Conservation (phyloP, 2,113 vertebrate species). For the Cyanocitta stelleri region DNA sequence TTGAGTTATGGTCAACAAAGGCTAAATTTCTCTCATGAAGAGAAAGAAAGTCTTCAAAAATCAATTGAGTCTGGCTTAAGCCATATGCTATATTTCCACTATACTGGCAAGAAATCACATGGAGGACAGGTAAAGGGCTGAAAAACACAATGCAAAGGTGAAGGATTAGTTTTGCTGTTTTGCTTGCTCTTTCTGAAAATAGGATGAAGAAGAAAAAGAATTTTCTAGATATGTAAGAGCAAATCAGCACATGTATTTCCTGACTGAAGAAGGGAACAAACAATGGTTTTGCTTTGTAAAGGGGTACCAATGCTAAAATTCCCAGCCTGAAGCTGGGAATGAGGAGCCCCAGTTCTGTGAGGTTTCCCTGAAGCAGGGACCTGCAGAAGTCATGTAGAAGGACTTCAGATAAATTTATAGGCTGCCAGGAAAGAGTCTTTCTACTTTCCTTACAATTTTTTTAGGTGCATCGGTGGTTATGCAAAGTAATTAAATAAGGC, state of each 20-base stretch:
- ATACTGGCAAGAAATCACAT: neutral
- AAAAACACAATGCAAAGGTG: neutral
- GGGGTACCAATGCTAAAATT: neutral
- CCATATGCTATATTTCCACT: neutral
- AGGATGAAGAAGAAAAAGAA: neutral
- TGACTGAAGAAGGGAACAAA: neutral
- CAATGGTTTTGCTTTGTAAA: neutral
- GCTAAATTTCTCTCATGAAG: neutral
- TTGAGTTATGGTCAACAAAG: neutral
- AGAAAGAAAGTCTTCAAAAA: neutral
- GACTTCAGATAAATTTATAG: neutral
- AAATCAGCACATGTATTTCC: neutral
- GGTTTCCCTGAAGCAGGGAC: neutral
- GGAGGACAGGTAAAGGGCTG: neutral
- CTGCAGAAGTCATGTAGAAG: neutral
- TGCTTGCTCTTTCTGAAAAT: neutral
- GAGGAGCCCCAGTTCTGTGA: neutral
- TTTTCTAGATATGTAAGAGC: neutral
- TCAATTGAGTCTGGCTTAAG: neutral
- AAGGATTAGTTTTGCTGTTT: neutral
- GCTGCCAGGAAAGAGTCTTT: neutral
- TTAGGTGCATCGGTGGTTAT: rapidly evolving
- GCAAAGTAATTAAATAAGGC: neutral
- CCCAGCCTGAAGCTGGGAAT: neutral
- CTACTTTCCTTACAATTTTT: neutral